Conservation (phyloP, 53 echinoderm and acorn worm species). For the Paracentrotus lividus region DNA sequence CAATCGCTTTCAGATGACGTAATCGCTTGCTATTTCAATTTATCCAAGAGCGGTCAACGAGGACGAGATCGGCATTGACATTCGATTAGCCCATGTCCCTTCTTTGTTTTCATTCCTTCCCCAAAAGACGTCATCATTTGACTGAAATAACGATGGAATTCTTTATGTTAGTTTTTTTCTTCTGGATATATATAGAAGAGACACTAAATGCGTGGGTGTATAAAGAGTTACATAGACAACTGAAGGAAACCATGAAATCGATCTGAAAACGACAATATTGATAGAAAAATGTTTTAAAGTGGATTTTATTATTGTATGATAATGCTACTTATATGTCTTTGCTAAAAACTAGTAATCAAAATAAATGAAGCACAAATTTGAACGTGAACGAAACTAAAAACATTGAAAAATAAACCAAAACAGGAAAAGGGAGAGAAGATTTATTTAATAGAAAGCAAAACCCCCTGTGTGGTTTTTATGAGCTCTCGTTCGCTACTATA, state of each 20-base stretch:
- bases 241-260: background rate
- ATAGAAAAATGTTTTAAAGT: background rate
- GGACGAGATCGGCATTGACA: background rate
- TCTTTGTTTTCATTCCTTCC: background rate
- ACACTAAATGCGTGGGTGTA: background rate
- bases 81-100: background rate
- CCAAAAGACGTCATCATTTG: background rate
- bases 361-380: background rate
- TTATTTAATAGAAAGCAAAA: no score
- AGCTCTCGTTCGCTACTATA: background rate
- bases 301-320: background rate
- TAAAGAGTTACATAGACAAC: background rate
- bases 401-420: background rate
- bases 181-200: background rate
- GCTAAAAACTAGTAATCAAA: background rate
- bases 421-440: background rate
- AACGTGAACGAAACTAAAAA: background rate
- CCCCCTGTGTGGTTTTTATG: background rate
- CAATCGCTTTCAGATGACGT: slow-evolving; percentile 1
- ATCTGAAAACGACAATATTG: background rate
- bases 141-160: background rate
- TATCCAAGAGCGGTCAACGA: background rate
- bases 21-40: background rate
- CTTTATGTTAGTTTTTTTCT: background rate
- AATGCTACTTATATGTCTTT: background rate